Base-by-base conservation (phyloP, 2,797 vertebrate species). In the Bovichtus diacanthus region DNA sequence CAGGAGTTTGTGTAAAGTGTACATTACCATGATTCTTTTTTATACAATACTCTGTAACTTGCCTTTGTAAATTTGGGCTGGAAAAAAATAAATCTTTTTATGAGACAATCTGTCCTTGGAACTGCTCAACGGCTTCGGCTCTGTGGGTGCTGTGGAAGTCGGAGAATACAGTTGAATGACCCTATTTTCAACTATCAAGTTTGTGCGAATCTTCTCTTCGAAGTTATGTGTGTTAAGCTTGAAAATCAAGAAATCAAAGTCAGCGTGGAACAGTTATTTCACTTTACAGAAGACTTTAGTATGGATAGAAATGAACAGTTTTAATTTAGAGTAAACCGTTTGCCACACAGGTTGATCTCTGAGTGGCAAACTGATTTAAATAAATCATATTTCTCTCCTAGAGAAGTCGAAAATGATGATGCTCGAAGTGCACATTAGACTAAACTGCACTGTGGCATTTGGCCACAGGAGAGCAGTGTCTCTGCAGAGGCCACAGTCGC, bases 21-120 rank as follows among this genome's bases (percentile, higher is more conserved):
- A 98, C 96, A 97, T 97, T 97, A 96, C 95, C 95, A 92, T 96
- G 95, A 96, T 97, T 96, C 93, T 96, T 97, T 97, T 96, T 97
- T 97, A 96, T 96, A 96, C 96, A 96, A 95, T 96, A 96, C 95
- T 94, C 93, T 96, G 95, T 96, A 95, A 96, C 96, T 97, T 96
- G 97, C 97, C 97, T 97, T 96, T 98, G 97, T 98, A 97, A 96
- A 96, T 97, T 97, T 93, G 96, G 97, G 97, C 96, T 96, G 96
- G 96, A 97, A 97, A 93, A 93, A 96, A 99, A 98, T 98, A 99
- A 98, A 97, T 98, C 97, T 98, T 99, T 98, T 97, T 97, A 98
- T 98, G 97, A 98, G 97, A 98, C 96, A 96, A 96, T 95, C 96
- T 95, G 95, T 96, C 94, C 94, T 93, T 91, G 82, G 93, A 87